phyloP scores from a whole-genome alignment of 2,797 vertebrate species.

The Carduelis carduelis region DNA sequence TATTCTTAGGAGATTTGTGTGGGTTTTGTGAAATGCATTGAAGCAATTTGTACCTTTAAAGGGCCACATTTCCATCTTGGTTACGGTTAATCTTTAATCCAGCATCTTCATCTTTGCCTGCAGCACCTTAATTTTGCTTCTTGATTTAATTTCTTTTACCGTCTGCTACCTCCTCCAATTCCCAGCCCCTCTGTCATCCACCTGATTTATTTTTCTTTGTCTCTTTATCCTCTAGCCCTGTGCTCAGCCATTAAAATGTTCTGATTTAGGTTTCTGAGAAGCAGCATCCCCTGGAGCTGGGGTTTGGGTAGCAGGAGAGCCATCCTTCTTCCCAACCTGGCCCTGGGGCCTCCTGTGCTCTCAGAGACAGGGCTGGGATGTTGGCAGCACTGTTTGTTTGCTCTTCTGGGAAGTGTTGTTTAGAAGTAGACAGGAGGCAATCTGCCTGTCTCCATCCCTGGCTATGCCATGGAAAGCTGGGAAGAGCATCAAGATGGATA shows the following conservation, averaged over 20 bases:
- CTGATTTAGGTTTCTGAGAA: constrained; percentile 61
- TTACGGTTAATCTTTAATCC: constrained; percentile 64
- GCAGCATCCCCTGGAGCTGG: background rate
- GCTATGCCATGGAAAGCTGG: background rate
- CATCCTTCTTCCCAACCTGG: constrained; percentile 2
- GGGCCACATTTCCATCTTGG: background rate
- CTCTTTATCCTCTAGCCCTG: constrained; percentile 33
- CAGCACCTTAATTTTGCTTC: constrained; percentile 61
- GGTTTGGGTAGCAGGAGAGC: background rate
- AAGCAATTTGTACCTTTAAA: constrained; percentile 27
- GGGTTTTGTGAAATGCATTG: background rate
- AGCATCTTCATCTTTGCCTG: constrained; percentile 49
- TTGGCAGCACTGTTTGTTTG: background rate
- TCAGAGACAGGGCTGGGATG: background rate
- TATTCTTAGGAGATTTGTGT: background rate
- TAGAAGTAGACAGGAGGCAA: background rate
- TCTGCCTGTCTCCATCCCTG: background rate
- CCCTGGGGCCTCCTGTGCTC: background rate
- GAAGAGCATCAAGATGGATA: background rate
- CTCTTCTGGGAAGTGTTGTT: background rate
- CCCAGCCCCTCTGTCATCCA: constrained; percentile 52
- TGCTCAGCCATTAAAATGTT: constrained; percentile 31
- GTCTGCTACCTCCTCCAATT: constrained; percentile 54
- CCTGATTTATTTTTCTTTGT: constrained; percentile 60
- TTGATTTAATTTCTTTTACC: constrained; percentile 65